Percentiles rank a stretch among this genome's conserved stretches.
Evolutionary conservation across 2,113 vertebrate species (phyloP).

Genomic region (Megaceryle maxima): DNA sequence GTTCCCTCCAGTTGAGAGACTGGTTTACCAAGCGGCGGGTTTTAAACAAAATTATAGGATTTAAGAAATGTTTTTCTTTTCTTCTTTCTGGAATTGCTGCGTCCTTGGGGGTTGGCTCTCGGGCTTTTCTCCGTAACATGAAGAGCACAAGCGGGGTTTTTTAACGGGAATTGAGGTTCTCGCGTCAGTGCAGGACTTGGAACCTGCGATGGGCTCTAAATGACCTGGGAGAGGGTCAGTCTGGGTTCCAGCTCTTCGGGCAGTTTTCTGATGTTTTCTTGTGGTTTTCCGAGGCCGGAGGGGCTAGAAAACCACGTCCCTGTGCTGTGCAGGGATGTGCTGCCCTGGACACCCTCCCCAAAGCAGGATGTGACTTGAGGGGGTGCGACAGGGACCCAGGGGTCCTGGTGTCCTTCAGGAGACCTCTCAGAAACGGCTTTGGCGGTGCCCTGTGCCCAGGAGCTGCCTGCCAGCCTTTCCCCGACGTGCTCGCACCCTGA

Average conservation of each 20-base stretch:
- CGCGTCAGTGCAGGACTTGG: not conserved
- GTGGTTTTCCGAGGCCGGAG: not conserved
- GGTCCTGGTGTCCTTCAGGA: not conserved
- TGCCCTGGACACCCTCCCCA: not conserved
- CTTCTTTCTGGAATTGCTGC: not conserved
- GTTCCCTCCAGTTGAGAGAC: not conserved
- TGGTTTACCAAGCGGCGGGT: not conserved
- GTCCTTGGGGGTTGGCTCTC: conserved; percentile 18
- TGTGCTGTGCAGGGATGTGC: rapidly evolving
- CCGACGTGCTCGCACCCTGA: rapidly evolving
- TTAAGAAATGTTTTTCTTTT: not conserved
- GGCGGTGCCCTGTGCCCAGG: not conserved
- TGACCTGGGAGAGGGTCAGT: not conserved
- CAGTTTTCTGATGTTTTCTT: not conserved
- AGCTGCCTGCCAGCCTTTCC: not conserved
- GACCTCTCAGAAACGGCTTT: rapidly evolving
- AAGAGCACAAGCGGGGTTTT: not conserved
- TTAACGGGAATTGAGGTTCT: not conserved
- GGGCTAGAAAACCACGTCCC: rapidly evolving
- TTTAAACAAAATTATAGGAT: not conserved
- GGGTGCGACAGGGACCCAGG: not conserved
- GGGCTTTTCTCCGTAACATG: not conserved
- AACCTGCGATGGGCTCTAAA: not conserved
- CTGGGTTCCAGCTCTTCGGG: not conserved
- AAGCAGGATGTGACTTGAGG: not conserved